Base-by-base conservation (phyloP, 2,888 invertebrate species). In the Polietes domitor region DNA sequence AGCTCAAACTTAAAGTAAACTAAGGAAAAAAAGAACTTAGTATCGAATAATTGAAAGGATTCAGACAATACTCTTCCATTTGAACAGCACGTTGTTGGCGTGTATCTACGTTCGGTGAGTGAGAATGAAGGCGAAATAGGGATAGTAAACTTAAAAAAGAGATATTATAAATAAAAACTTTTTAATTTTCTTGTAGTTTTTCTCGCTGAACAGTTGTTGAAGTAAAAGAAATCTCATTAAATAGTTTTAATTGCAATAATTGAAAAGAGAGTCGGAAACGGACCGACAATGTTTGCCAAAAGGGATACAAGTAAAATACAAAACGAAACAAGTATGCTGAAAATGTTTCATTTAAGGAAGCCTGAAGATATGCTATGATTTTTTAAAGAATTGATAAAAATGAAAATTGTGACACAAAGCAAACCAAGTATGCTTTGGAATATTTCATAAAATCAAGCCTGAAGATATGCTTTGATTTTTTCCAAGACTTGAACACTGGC, bases 41-140 rank as follows among this genome's bases (percentile, higher is more conserved):
- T 28, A 77, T 82, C 70, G 53, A 74, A 79, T 75, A 81, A 85
- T 74, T 82, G 82, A 82, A 85, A 76, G 80, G 75, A 70, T 86
- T 83, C 61, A 50, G 61, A 70, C 77, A 79, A 79, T 76, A 58
- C 43, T 61, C 43, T 73, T 68, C 37, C 28, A 47, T 7, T 47
- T 15, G 9, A 47, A 24, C 10, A 24, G 28, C 41, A 43, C n/a
- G n/a, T 43, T 19, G 73, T 32, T 58, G 32, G 32, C 7, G 37
- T 37, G n/a, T n/a, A n/a, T n/a, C n/a, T n/a, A n/a, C n/a, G n/a
- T n/a, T n/a, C n/a, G n/a, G 5, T 32, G 32, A 32, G 37, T 47
- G 1, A 41, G 12, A 19, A 41, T 2, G 10, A 58, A 71, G 32
- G 61, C 19, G 28, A 24, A 55, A 12, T 37, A 9, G 9, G 37